These are phyloP conservation scores for Drosophila subquinaria DNA, from an alignment of 2,888 invertebrate species.

Conservation along the genomic window DNA sequence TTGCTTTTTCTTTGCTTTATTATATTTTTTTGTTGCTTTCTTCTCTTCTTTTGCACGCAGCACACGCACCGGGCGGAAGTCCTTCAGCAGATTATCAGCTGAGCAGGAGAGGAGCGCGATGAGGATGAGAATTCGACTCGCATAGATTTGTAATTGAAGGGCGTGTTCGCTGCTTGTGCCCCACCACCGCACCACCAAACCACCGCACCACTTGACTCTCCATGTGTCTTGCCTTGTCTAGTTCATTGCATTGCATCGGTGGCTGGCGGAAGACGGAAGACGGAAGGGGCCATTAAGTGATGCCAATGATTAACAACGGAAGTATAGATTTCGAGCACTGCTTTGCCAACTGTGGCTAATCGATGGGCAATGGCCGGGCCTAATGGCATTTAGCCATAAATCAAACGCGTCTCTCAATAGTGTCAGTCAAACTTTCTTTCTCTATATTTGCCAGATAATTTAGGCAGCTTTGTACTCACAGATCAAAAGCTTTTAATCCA, in stretches of 20 bases:
- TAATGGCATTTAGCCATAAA: constrained; percentile 79
- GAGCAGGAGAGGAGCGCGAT: constrained; percentile 12
- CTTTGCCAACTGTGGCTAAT: constrained; percentile 64
- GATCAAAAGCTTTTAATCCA: no score
- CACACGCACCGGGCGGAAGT: constrained; percentile 84
- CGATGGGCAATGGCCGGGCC: constrained; percentile 67
- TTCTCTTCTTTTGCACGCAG: constrained; percentile 62
- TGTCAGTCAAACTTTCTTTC: neutral
- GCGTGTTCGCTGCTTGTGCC: constrained; percentile 73
- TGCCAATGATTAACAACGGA: constrained; percentile 85
- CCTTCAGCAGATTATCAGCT: constrained; percentile 83
- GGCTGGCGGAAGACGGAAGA: constrained; percentile 74
- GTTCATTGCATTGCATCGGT: constrained; percentile 57
- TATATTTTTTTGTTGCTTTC: constrained; percentile 1
- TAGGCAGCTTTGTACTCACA: neutral
- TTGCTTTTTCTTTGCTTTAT: constrained; percentile 8
- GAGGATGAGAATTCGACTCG: constrained; percentile 36
- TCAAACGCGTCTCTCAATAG: constrained; percentile 58
- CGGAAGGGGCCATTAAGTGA: constrained; percentile 85
- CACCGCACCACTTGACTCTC: constrained; percentile 7
- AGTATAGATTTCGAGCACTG: constrained; percentile 82
- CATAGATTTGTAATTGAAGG: constrained; percentile 85
- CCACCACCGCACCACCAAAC: constrained; percentile 2
- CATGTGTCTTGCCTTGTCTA: constrained; percentile 39
- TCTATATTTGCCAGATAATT: neutral